Conservation (phyloP, 2,797 vertebrate genomes). For the Microctenopoma stevenorrisi region DNA sequence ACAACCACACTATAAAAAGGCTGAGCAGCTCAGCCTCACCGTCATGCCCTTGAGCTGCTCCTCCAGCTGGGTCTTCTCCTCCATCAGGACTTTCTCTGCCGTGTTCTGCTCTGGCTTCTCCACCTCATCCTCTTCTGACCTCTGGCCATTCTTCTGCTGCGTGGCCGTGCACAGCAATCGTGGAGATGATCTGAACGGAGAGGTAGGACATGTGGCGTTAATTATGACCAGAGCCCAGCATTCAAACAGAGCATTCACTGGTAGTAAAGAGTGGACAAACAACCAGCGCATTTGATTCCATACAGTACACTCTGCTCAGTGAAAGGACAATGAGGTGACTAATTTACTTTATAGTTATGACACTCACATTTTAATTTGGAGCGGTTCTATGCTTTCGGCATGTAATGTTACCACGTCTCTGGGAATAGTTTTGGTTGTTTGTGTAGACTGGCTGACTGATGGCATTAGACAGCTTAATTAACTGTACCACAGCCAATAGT, state of each 20-base stretch:
- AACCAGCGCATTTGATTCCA: too few species aligned
- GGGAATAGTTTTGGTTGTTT: constrained; percentile 11
- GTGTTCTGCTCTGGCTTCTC: constrained; percentile 80
- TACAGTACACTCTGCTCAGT: too few species aligned
- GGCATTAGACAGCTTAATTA: constrained; percentile 26
- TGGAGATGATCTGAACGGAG: constrained; percentile 71
- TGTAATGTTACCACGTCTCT: not conserved
- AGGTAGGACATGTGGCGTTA: not conserved
- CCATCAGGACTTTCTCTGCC: constrained; percentile 80
- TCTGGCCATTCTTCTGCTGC: constrained; percentile 87
- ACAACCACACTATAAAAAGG: too few species aligned
- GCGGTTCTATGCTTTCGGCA: not conserved
- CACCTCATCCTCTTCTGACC: constrained; percentile 87
- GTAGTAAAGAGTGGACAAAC: too few species aligned
- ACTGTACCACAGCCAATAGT: not conserved
- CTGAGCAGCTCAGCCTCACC: constrained; percentile 77
- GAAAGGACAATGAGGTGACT: too few species aligned
- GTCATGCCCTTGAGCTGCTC: constrained; percentile 91
- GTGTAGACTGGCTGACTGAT: constrained; percentile 10
- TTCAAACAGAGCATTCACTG: not conserved
- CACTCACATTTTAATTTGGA: not conserved
- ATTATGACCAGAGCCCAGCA: not conserved
- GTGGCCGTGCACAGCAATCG: constrained; percentile 90
- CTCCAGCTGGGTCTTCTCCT: constrained; percentile 92
- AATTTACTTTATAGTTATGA: not conserved